Conservation (phyloP, 2,797 vertebrate species). For the Chloroceryle amazona region DNA sequence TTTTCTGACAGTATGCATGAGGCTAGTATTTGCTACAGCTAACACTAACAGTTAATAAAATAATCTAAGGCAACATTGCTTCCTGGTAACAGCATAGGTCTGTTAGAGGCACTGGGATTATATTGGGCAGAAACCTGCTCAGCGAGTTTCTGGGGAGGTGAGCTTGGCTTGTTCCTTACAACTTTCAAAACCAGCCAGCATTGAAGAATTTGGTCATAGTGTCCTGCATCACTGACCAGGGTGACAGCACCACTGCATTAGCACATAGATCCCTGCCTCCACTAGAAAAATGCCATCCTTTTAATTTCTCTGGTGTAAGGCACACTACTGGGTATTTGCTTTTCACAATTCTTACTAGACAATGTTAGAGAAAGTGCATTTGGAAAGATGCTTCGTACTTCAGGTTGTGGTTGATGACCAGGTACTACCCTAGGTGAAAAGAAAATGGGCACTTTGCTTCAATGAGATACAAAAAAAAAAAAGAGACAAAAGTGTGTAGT, state of each 20-base stretch:
- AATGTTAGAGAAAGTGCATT: neutral
- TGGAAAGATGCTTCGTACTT: neutral
- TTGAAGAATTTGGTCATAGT: neutral
- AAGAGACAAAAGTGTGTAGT: rapidly evolving
- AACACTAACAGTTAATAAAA: neutral
- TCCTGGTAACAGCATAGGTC: neutral
- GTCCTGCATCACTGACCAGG: neutral
- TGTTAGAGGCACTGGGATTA: neutral
- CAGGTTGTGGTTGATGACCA: neutral
- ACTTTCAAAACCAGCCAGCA: neutral
- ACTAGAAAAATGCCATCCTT: neutral
- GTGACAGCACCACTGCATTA: neutral
- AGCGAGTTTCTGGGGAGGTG: neutral
- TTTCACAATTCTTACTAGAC: neutral
- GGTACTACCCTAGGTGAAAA: neutral
- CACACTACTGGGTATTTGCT: neutral
- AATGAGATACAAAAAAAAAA: no score
- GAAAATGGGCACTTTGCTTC: no score
- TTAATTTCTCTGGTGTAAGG: neutral
- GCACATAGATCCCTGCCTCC: neutral
- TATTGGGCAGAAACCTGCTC: neutral
- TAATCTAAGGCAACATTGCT: neutral
- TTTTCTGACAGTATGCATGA: neutral
- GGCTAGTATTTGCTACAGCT: neutral
- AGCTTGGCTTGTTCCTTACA: neutral